A percentile compares a stretch with the other conserved stretches of the same genome.
Conservation (phyloP, 2,113 vertebrate genomes). For the Thermophis baileyi region DNA sequence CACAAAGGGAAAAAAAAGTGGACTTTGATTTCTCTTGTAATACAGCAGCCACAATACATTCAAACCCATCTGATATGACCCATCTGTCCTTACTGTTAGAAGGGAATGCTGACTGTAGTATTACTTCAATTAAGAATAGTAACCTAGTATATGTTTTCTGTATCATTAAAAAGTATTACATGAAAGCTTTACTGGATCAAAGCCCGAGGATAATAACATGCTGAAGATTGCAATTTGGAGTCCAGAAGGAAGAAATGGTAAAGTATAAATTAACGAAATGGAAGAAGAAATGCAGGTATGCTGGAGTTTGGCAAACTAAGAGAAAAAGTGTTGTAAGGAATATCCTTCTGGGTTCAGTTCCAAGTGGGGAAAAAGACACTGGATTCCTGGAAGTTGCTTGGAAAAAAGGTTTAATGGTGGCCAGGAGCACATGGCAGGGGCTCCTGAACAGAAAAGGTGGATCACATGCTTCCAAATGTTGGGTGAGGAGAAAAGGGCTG, state of each 20-base stretch:
- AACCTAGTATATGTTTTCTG: neutral
- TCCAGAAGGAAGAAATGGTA: neutral
- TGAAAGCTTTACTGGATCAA: neutral
- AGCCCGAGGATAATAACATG: neutral
- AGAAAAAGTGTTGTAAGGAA: too few species aligned
- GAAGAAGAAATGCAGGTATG: neutral
- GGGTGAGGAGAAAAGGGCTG: too few species aligned
- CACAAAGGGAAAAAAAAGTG: neutral
- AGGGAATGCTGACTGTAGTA: neutral
- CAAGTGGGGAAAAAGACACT: too few species aligned
- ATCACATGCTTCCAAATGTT: too few species aligned
- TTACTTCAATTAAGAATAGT: neutral
- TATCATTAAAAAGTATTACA: neutral
- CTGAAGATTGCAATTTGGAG: neutral
- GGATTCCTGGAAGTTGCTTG: too few species aligned
- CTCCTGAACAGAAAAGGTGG: too few species aligned
- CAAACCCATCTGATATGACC: neutral
- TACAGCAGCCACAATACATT: neutral
- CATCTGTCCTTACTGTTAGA: neutral
- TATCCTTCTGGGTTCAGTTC: too few species aligned
- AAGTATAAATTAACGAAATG: neutral
- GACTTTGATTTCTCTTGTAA: neutral
- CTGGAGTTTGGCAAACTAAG: neutral
- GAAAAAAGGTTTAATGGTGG: too few species aligned
- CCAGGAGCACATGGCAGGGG: too few species aligned